These are phyloP conservation scores for Saccostrea cuccullata DNA, from an alignment of 1,140 invertebrate genomes.

Conservation along the genomic window DNA sequence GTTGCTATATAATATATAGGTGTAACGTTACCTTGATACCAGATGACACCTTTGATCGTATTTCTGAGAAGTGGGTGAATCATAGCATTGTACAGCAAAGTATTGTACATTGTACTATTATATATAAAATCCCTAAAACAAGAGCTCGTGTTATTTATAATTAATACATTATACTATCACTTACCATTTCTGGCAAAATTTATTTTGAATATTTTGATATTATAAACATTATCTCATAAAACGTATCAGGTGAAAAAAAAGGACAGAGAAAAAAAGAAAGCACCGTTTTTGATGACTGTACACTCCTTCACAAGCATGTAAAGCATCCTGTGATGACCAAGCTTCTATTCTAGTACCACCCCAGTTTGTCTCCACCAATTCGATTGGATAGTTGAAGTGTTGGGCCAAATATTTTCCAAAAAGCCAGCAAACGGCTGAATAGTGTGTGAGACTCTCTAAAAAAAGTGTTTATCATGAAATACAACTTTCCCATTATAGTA, in stretches of 20 bases:
- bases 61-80: conserved; percentile 65
- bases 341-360: conserved; percentile 71
- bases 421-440: conserved; percentile 71
- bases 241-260: too few relatives aligned
- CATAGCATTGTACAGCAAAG: conserved; percentile 68
- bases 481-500: too few relatives aligned
- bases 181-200: too few relatives aligned
- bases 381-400: conserved; percentile 65
- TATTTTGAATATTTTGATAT: too few relatives aligned
- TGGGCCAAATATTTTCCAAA: conserved; percentile 64
- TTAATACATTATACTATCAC: too few relatives aligned
- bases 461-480: too few relatives aligned
- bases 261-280: too few relatives aligned
- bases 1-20: too few relatives aligned
- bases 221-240: too few relatives aligned
- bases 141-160: too few relatives aligned
- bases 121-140: too few relatives aligned
- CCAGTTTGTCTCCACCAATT: conserved; percentile 67
- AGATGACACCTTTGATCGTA: conserved; percentile 67
- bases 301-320: conserved; percentile 32
- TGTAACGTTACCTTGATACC: conserved; percentile 72
- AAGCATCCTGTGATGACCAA: conserved; percentile 70
- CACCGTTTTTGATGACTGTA: too few relatives aligned
- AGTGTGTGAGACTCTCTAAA: conserved; percentile 45
- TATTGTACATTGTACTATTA: background rate